A percentile compares a stretch with the other conserved stretches of the same genome.
These are phyloP conservation scores for Kradibia gibbosae DNA, from an alignment of 1,140 invertebrate species.

Conservation along the genomic window DNA sequence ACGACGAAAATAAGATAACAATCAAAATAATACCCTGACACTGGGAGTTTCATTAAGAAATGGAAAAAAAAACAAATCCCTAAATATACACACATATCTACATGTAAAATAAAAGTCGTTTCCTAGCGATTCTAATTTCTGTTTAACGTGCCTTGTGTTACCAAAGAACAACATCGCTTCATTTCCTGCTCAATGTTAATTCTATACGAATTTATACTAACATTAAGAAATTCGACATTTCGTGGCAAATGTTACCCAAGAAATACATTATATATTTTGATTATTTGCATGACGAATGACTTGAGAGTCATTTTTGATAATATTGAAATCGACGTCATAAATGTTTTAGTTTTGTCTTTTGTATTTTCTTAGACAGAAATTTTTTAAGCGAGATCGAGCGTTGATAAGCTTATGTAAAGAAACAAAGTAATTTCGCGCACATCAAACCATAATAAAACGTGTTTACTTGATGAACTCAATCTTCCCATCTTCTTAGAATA, in stretches of 20 bases:
- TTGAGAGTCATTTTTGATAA: too few relatives aligned
- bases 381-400: neutral
- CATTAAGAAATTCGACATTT: neutral
- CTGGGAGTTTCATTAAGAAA: conserved; percentile 15
- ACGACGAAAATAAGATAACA: conserved; percentile 34
- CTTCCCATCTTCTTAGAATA: conserved; percentile 5
- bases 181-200: neutral
- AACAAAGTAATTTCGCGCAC: conserved; percentile 43
- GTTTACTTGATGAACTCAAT: conserved; percentile 16
- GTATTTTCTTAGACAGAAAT: too few relatives aligned
- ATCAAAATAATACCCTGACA: conserved; percentile 13
- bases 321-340: too few relatives aligned
- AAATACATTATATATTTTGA: neutral
- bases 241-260: neutral
- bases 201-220: neutral
- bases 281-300: neutral
- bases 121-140: conserved; percentile 32
- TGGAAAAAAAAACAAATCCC: conserved; percentile 3
- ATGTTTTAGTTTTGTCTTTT: too few relatives aligned
- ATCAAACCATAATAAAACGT: conserved; percentile 39
- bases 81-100: neutral
- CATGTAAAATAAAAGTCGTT: neutral
- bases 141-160: neutral
- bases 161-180: neutral
- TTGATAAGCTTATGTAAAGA: neutral